Percentiles rank a stretch among this genome's conserved stretches.
Evolutionary conservation across 2,888 invertebrate species (phyloP).

Genomic region (Caenorhabditis panamensis): DNA sequence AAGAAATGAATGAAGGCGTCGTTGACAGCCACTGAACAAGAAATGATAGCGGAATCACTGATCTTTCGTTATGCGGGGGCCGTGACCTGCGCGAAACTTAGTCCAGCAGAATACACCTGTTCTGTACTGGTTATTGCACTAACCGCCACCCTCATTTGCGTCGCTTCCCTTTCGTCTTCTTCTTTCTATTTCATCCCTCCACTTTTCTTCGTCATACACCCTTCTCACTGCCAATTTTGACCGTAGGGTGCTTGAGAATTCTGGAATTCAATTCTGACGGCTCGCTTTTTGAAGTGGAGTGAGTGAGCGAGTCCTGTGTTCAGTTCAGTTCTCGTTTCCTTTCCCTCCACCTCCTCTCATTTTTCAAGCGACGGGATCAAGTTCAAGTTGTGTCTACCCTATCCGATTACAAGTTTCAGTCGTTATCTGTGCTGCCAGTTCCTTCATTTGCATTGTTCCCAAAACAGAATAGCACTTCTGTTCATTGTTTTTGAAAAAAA

Average conservation of each 20-base stretch:
- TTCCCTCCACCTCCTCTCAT: background rate
- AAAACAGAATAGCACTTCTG: no score
- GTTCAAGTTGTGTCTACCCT: background rate
- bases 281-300: conserved; percentile 8
- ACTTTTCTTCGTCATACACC: conserved; percentile 9
- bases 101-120: background rate
- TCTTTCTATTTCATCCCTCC: conserved; percentile 25
- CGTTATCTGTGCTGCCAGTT: background rate
- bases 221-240: conserved; percentile 26
- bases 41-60: conserved; percentile 20
- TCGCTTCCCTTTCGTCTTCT: conserved; percentile 15
- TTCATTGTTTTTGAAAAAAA: conserved; percentile 11
- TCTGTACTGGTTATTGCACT: conserved; percentile 43
- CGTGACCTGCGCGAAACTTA: background rate
- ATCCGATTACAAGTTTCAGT: background rate
- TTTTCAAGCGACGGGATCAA: background rate
- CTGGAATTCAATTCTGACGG: conserved; percentile 25
- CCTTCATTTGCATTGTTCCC: background rate
- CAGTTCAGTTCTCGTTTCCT: conserved; percentile 2
- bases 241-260: conserved; percentile 51
- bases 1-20: background rate
- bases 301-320: background rate
- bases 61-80: background rate
- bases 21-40: background rate
- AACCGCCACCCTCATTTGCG: conserved; percentile 40